Evolutionary conservation across 2,888 invertebrate species (phyloP), one percentile per base, ranked within the genome.

Genomic region (Stenichneumon culpator): DNA sequence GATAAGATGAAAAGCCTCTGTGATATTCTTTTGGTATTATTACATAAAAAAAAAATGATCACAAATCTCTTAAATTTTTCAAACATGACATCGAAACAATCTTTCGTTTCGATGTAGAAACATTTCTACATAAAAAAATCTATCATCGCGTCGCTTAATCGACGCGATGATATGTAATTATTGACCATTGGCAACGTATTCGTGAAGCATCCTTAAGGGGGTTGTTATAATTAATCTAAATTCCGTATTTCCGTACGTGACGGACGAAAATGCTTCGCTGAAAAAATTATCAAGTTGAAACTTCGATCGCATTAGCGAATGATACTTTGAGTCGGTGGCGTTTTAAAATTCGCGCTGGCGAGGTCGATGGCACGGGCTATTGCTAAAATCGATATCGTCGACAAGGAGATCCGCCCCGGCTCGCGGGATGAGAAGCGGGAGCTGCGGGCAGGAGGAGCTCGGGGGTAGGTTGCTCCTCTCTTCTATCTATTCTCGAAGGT

Each of bases 331-430:
- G 22, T 22, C 39, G 54, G 65, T 63, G 25, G 69, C 67, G 78
- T 84, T 28, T 63, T 60, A 11, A 47, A 84, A 84, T 69, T 36
- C 11, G 19, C 70, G 73, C 60, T 44, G 44, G 44, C 19, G 73
- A 63, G 84, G 77, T 78, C 77, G 69, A 78, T 78, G 78, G 78
- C 73, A 84, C 47, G 25, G 28, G 73, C 63, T 60, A 39, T 11
- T 74, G 22, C 75, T 36, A 80, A 80, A 81, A 74, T 84, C 84
- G 73, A 84, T 84, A 78, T 84, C 65, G 67, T 67, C 65, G 32
- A 57, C 60, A 36, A 69, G 77, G 44, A 73, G 52, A 63, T 52
- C 65, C 52, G 47, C 72, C 28, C 32, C 44, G 44, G 63, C 73
- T 68, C 50, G 54, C 32, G 52, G 73, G 68, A 81, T 81, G 77